phyloP scores from a whole-genome alignment of 2,888 invertebrate species.

The Drosophila quasianomalipes region DNA sequence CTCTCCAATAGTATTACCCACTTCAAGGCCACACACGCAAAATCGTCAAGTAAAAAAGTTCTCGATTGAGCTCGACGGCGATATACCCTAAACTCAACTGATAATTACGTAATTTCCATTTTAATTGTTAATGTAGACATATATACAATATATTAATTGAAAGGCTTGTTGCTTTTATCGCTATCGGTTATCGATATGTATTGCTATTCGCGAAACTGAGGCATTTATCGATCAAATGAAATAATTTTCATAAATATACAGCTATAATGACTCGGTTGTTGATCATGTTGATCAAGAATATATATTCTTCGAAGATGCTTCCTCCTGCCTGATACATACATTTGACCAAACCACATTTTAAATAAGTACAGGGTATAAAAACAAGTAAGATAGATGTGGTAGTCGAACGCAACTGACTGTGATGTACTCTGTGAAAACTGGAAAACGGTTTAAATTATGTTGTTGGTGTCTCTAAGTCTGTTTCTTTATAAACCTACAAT shows the following conservation, averaged over 20 bases:
- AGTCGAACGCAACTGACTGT: background rate
- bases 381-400: background rate
- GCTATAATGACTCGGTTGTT: no score
- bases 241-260: no score
- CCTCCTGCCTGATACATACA: background rate
- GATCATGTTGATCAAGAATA: background rate
- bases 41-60: background rate
- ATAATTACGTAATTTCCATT: background rate
- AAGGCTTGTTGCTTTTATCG: background rate
- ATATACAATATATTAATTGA: background rate
- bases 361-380: background rate
- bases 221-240: background rate
- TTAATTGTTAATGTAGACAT: background rate
- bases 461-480: background rate
- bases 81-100: background rate
- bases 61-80: background rate
- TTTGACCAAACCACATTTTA: background rate
- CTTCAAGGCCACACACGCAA: slow-evolving; percentile 37
- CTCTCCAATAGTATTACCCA: background rate
- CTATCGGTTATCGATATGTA: background rate
- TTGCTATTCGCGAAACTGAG: background rate
- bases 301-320: background rate
- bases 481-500: background rate
- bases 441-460: no score
- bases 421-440: background rate